These are phyloP conservation scores for Nephrotoma guestfalica DNA, from an alignment of 2,888 invertebrate species.

Conservation along the genomic window DNA sequence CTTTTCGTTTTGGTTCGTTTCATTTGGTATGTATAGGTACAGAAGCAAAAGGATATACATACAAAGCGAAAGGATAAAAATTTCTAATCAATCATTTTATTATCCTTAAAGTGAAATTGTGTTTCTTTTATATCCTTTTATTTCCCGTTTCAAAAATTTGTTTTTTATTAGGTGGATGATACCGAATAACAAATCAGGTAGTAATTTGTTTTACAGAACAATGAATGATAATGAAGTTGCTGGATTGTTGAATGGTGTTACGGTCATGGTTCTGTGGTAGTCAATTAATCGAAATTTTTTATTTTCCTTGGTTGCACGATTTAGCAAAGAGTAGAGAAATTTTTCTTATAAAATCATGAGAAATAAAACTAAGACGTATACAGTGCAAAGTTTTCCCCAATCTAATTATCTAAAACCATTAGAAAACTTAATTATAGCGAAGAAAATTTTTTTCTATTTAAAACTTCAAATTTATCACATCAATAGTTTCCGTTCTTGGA, in stretches of 20 bases:
- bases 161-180: neutral
- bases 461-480: neutral
- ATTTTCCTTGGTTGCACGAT: neutral
- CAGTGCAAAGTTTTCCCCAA: neutral
- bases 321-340: neutral
- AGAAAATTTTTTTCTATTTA: neutral
- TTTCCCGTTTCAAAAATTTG: neutral
- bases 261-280: neutral
- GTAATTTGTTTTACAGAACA: neutral
- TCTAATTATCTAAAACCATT: neutral
- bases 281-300: neutral
- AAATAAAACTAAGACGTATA: neutral
- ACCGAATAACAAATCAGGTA: neutral
- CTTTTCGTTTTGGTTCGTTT: neutral
- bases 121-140: neutral
- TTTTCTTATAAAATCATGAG: neutral
- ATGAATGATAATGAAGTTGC: neutral
- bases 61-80: neutral
- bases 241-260: neutral
- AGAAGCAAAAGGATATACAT: neutral
- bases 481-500: neutral
- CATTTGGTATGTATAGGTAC: neutral
- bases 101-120: neutral
- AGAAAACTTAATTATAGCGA: neutral
- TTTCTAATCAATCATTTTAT: neutral